Evolutionary conservation across 2,113 vertebrate genomes (phyloP), one percentile per base, ranked within the genome.

Genomic region (Corythaeola cristata): DNA sequence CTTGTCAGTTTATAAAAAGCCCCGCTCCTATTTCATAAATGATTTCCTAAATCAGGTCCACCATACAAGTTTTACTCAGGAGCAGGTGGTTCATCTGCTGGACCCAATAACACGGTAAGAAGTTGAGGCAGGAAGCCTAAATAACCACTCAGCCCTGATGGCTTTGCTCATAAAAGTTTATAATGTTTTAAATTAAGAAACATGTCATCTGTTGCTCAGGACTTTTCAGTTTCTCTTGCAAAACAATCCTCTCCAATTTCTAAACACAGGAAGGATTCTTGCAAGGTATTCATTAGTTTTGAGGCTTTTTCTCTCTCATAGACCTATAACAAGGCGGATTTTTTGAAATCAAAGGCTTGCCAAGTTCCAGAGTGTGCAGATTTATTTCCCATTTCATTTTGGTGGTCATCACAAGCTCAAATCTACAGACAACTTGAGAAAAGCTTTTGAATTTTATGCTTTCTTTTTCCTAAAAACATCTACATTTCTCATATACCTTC

Each of bases 1-100:
- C 88, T 39, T 93, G 93, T 93, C 86, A 56, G 24, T 78, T 79
- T 62, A 68, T 77, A 72, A 88, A 96, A 96, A 88, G 72, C n/a
- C 22, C 59, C 7, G 27, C 58, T 96, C 81, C 92, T 58, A 4
- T 88, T 53, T 39, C 50, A 66, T 15, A 77, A 87, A 88, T 23
- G 30, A 73, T 44, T 80, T 86, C 86, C 83, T 77, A 30, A 68
- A 74, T 56, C 89, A 95, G 89, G 90, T 37, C 41, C 50, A 52
- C 15, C 44, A 63, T 30, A 72, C n/a, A 55, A 19, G 62, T 39
- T 71, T 88, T 66, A 63, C 68, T 81, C 23, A 9, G 81, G 64
- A 91, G 89, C 94, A 93, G 94, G 66, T 12, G 52, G 47, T 44
- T 95, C 78, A 73, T 15, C 83, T 91, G 88, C 53, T 85, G 17